A percentile compares a stretch with the other conserved stretches of the same genome.
Evolutionary conservation across 1,140 invertebrate species (phyloP).

Genomic region (Daktulosphaira vitifoliae): DNA sequence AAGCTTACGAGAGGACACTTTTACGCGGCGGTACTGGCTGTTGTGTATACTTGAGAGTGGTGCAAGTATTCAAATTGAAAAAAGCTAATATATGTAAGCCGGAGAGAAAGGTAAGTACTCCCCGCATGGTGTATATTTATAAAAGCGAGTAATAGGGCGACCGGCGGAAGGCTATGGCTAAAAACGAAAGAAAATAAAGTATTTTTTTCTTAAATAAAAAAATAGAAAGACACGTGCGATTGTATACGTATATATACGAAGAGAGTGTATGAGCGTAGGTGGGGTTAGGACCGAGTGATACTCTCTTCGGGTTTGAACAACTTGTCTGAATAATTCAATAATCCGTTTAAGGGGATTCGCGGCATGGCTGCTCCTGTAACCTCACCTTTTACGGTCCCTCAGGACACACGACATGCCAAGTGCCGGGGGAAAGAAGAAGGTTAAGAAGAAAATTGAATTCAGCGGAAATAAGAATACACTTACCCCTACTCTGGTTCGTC

Average conservation of each 20-base stretch:
- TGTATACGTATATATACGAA: background rate
- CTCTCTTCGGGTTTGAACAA: slow-evolving; percentile 11
- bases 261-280: no score
- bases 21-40: no score
- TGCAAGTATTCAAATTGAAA: slow-evolving; percentile 7
- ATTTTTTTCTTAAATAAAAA: slow-evolving; percentile 21
- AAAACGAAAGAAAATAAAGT: slow-evolving; percentile 22
- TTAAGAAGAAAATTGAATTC: slow-evolving; percentile 28
- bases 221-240: slow-evolving; percentile 1
- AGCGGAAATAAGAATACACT: slow-evolving; percentile 17
- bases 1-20: no score
- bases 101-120: slow-evolving; percentile 5
- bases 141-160: no score
- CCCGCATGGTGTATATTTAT: background rate
- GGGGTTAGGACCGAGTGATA: background rate
- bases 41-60: background rate
- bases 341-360: slow-evolving; percentile 21
- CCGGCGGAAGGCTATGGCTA: background rate
- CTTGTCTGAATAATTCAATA: slow-evolving; percentile 33
- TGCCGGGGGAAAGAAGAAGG: background rate
- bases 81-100: slow-evolving; percentile 2
- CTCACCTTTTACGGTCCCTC: background rate
- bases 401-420: background rate
- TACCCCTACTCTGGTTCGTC: background rate
- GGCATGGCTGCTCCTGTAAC: background rate